Evolutionary conservation across 2,888 invertebrate genomes (phyloP).

Genomic region (Congeria kusceri): DNA sequence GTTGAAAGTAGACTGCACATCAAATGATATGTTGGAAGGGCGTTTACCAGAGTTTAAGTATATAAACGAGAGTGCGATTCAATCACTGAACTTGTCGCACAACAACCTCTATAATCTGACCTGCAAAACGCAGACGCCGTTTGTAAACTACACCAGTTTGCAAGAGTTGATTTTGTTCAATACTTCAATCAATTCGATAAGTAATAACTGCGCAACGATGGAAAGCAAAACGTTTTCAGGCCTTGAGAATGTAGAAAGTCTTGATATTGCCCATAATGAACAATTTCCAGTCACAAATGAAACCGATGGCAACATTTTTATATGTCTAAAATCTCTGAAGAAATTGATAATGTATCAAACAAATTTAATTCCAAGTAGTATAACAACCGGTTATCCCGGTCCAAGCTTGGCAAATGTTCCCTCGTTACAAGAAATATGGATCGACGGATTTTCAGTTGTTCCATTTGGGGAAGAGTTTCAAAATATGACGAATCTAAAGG

Average conservation of each 20-base stretch:
- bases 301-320: slow-evolving; percentile 20
- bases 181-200: neutral
- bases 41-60: no score
- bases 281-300: no score
- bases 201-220: slow-evolving; percentile 2
- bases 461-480: no score
- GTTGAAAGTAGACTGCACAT: no score
- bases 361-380: slow-evolving; percentile 12
- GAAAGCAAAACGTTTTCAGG: slow-evolving; percentile 11
- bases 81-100: slow-evolving; percentile 5
- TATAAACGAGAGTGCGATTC: no score
- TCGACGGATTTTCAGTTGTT: no score
- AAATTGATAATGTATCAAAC: slow-evolving; percentile 41
- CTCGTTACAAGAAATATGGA: neutral
- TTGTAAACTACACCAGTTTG: slow-evolving; percentile 10
- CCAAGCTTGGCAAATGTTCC: slow-evolving; percentile 9
- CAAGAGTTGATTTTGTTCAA: no score
- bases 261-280: slow-evolving; percentile 36
- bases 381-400: slow-evolving; percentile 18
- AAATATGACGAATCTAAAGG: no score
- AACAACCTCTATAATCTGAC: neutral
- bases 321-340: slow-evolving; percentile 5
- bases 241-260: slow-evolving; percentile 8
- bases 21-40: no score
- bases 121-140: neutral